Evolutionary conservation across 2,888 invertebrate species (phyloP), one percentile per base, ranked within the genome.

Genomic region (Polylopha cassiicola): DNA sequence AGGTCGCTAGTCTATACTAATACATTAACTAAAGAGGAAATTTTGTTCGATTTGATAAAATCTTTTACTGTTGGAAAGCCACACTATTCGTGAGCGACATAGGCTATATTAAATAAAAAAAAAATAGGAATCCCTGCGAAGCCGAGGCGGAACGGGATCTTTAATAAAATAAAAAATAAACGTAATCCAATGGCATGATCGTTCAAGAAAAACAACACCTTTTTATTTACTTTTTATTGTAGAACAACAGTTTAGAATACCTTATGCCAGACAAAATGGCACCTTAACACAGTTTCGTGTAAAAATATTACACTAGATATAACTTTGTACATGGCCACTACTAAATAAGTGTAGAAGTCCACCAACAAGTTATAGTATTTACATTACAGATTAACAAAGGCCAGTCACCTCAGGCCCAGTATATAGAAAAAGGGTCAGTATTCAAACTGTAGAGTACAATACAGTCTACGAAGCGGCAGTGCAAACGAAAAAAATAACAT

Each of bases 161-260:
- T 30, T 30, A 30, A 18, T 11, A 1, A 11, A 34, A 28, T 27
- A 41, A 34, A 16, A 34, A 27, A 21, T 43, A 37, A 44, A n/a
- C n/a, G n/a, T n/a, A n/a, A n/a, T n/a, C n/a, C n/a, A n/a, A n/a
- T n/a, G n/a, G n/a, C n/a, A n/a, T n/a, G n/a, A n/a, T n/a, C n/a
- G n/a, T n/a, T n/a, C n/a, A n/a, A n/a, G 41, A 31, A 37, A 10
- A 8, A 37, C 31, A 39, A 16, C 28, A 36, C 43, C 46, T 44
- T 57, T 57, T 52, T 50, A 49, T 55, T 62, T 67, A 72, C 70
- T 68, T 73, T 72, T 62, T 65, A 67, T 62, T 70, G 73, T 61
- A 67, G 70, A 77, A 74, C 76, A 79, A 75, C 75, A 73, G 65
- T 72, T 63, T 62, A 73, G 63, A 72, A 69, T 67, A 70, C 59